phyloP scores from a whole-genome alignment of 2,888 invertebrate species.

The Carpatolechia fugitivella region DNA sequence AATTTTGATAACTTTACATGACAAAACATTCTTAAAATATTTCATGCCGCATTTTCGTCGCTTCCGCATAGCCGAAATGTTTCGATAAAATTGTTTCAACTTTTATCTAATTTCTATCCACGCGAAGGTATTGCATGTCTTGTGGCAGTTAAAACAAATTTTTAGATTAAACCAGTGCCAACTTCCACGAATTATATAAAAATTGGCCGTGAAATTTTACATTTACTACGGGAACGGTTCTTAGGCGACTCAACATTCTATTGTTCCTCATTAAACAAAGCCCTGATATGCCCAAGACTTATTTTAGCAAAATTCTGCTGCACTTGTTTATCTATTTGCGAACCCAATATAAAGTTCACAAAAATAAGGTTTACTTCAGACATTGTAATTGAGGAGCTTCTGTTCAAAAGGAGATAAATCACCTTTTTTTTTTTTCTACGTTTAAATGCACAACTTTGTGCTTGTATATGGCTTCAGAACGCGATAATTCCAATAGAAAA shows the following conservation, averaged over 20 bases:
- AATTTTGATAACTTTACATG: conserved; percentile 17
- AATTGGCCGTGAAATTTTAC: conserved; percentile 76
- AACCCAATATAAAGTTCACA: too few species aligned
- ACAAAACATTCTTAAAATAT: conserved; percentile 20
- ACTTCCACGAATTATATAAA: conserved; percentile 72
- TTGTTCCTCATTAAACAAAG: background rate
- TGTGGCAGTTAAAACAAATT: conserved; percentile 54
- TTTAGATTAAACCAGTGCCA: conserved; percentile 73
- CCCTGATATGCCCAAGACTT: too few species aligned
- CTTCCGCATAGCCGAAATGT: conserved; percentile 34
- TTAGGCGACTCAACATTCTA: conserved; percentile 39
- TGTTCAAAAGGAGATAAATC: too few species aligned
- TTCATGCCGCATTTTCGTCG: conserved; percentile 38
- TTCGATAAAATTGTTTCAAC: conserved; percentile 47
- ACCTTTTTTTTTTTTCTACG: too few species aligned
- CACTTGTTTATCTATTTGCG: too few species aligned
- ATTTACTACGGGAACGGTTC: conserved; percentile 55
- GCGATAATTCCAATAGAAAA: too few species aligned
- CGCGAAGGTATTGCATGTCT: conserved; percentile 55
- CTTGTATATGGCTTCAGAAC: too few species aligned
- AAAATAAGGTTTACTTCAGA: too few species aligned
- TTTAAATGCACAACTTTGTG: too few species aligned
- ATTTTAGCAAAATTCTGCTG: too few species aligned
- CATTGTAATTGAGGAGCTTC: too few species aligned
- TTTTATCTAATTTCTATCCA: conserved; percentile 55